phyloP scores from a whole-genome alignment of 2,888 invertebrate species.

The Torymus aiolomorphi region DNA sequence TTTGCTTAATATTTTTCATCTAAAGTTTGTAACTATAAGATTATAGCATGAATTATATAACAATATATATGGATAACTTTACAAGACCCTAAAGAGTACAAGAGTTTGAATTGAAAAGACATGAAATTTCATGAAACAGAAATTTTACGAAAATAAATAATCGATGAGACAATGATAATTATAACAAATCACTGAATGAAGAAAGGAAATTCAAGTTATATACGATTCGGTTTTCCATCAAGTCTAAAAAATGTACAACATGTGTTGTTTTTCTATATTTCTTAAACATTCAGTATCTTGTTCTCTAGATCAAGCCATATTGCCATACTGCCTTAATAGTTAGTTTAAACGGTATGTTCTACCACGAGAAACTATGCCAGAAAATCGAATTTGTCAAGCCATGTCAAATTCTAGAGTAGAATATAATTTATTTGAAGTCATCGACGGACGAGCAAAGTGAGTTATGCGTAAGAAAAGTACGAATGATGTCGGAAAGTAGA shows the following conservation, averaged over 20 bases:
- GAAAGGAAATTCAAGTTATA: no score
- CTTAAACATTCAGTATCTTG: constrained; percentile 45
- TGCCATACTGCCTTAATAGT: constrained; percentile 75
- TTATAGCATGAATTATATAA: no score
- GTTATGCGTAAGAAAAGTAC: constrained; percentile 30
- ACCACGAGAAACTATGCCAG: constrained; percentile 41
- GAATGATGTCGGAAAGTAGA: constrained; percentile 26
- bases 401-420: constrained; percentile 39
- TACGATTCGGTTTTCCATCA: background rate
- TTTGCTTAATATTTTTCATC: no score
- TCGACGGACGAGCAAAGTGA: constrained; percentile 25
- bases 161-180: no score
- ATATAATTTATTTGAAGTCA: constrained; percentile 51
- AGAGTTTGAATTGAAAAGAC: constrained; percentile 28
- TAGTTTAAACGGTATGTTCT: constrained; percentile 60
- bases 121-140: no score
- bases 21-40: no score
- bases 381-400: constrained; percentile 42
- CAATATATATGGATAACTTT: constrained; percentile 9
- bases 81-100: constrained; percentile 28
- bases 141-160: no score
- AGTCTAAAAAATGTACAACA: background rate
- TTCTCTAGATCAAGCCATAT: constrained; percentile 68
- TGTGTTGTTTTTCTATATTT: constrained; percentile 5
- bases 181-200: no score